These are phyloP conservation scores for Ptiloglossa arizonensis DNA, from an alignment of 1,140 invertebrate genomes.

Conservation along the genomic window DNA sequence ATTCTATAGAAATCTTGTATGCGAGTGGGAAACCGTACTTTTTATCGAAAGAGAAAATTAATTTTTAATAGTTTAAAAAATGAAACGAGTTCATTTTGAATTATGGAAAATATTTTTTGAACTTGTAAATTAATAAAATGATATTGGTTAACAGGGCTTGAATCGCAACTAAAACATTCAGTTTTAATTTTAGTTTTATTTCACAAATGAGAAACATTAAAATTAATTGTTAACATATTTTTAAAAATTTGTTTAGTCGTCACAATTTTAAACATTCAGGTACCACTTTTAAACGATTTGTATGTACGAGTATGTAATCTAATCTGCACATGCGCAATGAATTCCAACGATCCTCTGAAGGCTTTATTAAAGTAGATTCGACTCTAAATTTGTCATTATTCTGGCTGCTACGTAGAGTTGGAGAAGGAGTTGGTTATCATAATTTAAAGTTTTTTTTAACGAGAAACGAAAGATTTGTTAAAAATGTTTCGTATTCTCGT, in stretches of 20 bases:
- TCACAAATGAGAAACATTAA: too few relatives aligned
- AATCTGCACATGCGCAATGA: constrained; percentile 2
- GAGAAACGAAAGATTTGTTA: background rate
- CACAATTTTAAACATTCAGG: background rate
- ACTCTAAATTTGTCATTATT: background rate
- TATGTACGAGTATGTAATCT: background rate
- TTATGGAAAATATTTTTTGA: background rate
- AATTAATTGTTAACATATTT: background rate
- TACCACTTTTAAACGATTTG: background rate
- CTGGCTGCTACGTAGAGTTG: background rate
- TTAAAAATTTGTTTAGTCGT: too few relatives aligned
- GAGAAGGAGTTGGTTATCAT: background rate
- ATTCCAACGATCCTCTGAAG: background rate
- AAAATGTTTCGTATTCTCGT: constrained; percentile 64
- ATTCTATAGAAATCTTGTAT: too few relatives aligned
- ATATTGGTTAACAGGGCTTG: too few relatives aligned
- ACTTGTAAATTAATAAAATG: too few relatives aligned
- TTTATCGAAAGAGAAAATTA: too few relatives aligned
- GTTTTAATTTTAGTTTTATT: too few relatives aligned
- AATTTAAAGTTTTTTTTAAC: background rate
- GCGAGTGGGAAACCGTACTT: too few relatives aligned
- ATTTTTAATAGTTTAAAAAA: too few relatives aligned
- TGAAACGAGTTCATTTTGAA: too few relatives aligned
- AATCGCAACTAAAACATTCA: too few relatives aligned
- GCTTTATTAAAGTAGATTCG: constrained; percentile 4